phyloP scores from a whole-genome alignment of 2,113 vertebrate species.

The Coregonus clupeaformis region DNA sequence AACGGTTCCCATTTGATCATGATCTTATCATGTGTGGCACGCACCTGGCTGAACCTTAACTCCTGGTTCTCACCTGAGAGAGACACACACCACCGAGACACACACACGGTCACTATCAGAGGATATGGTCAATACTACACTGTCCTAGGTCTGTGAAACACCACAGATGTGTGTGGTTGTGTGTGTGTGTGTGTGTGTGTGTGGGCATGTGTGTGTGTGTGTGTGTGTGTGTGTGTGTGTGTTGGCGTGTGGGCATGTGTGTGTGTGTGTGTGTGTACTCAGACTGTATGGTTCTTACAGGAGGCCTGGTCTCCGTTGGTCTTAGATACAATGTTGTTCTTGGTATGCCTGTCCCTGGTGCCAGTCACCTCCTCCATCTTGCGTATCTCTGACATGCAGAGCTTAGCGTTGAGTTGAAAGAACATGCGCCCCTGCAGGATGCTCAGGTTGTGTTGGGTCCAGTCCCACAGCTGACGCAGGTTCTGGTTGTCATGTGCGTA shows the following conservation, averaged over 20 bases:
- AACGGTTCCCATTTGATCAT: conserved; percentile 90
- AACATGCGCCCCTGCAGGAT: conserved; percentile 89
- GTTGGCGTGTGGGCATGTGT: too few relatives aligned
- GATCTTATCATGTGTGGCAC: conserved; percentile 85
- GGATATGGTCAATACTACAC: too few relatives aligned
- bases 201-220: too few relatives aligned
- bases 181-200: too few relatives aligned
- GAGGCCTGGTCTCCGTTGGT: conserved; percentile 96
- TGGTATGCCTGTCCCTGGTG: conserved; percentile 82
- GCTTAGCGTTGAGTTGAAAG: conserved; percentile 94
- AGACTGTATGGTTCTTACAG: conserved; percentile 78
- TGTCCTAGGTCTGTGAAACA: too few relatives aligned
- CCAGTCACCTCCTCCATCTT: conserved; percentile 92
- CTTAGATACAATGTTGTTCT: conserved; percentile 86
- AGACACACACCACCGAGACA: background rate
- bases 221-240: too few relatives aligned
- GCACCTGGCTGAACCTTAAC: conserved; percentile 84
- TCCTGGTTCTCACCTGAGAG: conserved; percentile 85
- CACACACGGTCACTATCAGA: too few relatives aligned
- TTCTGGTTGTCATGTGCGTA: conserved; percentile 97
- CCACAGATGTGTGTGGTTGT: too few relatives aligned
- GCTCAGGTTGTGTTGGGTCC: conserved; percentile 93
- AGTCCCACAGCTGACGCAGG: conserved; percentile 96
- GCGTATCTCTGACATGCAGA: conserved; percentile 90
- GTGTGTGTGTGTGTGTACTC: background rate